phyloP scores from a whole-genome alignment of 2,888 invertebrate species.

The Dusona sp. region DNA sequence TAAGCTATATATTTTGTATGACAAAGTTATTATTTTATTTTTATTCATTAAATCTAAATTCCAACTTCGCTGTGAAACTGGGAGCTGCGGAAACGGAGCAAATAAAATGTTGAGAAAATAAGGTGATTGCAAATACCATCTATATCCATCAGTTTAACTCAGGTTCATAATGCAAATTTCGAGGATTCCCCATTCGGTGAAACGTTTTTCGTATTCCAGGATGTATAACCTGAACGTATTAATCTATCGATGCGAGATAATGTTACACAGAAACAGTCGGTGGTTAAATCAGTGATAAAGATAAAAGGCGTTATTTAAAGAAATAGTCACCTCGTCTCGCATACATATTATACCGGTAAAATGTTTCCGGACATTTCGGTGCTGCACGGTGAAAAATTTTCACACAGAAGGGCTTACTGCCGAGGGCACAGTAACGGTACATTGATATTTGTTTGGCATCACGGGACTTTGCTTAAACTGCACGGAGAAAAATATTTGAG shows the following conservation, averaged over 20 bases:
- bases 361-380: no score
- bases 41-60: no score
- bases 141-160: neutral
- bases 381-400: no score
- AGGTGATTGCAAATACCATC: no score
- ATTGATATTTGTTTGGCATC: no score
- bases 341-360: no score
- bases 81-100: neutral
- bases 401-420: no score
- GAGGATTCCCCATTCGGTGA: neutral
- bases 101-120: neutral
- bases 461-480: no score
- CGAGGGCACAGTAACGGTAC: no score
- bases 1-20: no score
- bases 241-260: neutral
- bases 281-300: neutral
- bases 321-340: neutral
- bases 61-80: neutral
- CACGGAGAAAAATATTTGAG: no score
- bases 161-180: neutral
- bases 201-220: neutral
- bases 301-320: neutral
- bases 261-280: neutral
- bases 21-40: no score
- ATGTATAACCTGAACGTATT: neutral